Evolutionary conservation across 1,140 invertebrate species (phyloP), one percentile per base, ranked within the genome.

Genomic region (Leptopilina boulardi): DNA sequence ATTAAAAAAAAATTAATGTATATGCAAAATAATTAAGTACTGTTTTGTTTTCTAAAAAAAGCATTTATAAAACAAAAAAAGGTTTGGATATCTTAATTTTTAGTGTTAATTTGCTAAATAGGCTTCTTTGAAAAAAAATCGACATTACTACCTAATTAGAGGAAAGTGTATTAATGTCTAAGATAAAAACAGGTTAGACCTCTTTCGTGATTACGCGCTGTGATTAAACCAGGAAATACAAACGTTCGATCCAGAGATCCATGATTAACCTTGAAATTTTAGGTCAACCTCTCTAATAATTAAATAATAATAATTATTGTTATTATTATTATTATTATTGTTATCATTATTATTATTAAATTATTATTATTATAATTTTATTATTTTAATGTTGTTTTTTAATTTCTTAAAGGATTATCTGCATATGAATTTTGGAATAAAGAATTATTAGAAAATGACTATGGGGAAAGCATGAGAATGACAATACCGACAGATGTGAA

Each of bases 401-500:
- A 13, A n/a, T 73, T 23, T 6, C 42, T 73, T n/a, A 73, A 51
- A 23, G 21, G 13, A 73, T 44, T 18, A n/a, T 44, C 18, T 23
- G 44, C 10, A 21, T 15, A 21, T 51, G 23, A 13, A 30, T 51
- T 51, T 30, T 10, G 10, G 18, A 51, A 15, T 8, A 18, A 18
- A 54, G 26, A 73, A 30, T 30, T 47, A 73, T 44, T 51, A 3
- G 71, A n/a, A n/a, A 41, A 59, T 74, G 75, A 77, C 80, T 81
- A n/a, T n/a, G 79, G 77, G 9, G 15, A 70, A 78, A 71, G 79
- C 74, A 73, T 77, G 77, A 79, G 71, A 73, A 77, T 73, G 77
- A 79, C 77, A 78, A 73, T 77, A 79, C 79, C 81, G 84, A 87
- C 86, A 86, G 86, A 83, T 87, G 86, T 75, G 82, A 80, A 84